Conservation (phyloP, 2,113 vertebrate genomes). For the Pygoscelis antarcticus region DNA sequence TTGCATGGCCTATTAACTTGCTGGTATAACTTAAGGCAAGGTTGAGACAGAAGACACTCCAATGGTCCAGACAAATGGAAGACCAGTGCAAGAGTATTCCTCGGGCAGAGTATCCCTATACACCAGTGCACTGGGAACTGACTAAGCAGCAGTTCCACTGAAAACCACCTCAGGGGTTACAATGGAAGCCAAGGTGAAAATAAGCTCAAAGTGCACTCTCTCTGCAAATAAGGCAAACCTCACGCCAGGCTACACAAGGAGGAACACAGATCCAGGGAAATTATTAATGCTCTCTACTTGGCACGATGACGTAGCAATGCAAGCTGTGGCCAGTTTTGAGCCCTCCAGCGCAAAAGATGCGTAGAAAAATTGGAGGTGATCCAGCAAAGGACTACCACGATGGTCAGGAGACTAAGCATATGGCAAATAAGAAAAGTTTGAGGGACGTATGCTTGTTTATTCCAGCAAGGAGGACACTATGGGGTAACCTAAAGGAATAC, state of each 20-base stretch:
- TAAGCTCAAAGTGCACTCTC: no score
- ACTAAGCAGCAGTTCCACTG: background rate
- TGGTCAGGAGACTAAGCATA: background rate
- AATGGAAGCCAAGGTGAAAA: background rate
- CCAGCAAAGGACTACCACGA: background rate
- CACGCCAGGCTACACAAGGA: background rate
- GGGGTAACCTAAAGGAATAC: background rate
- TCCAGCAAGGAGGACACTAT: background rate
- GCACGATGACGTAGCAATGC: background rate
- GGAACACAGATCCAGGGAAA: background rate
- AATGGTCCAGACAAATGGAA: background rate
- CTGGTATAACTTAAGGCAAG: background rate
- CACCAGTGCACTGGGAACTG: background rate
- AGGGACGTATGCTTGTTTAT: background rate
- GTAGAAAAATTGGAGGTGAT: background rate
- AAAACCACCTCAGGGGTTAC: background rate
- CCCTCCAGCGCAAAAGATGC: background rate
- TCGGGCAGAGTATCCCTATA: background rate
- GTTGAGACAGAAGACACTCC: background rate
- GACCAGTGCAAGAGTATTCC: background rate
- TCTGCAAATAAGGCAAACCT: background rate
- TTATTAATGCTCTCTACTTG: background rate
- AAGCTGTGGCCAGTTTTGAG: background rate
- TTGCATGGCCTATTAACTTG: background rate
- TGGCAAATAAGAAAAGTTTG: background rate